Conservation (phyloP, 2,888 invertebrate species). For the Poecilobothrus nobilitatus region DNA sequence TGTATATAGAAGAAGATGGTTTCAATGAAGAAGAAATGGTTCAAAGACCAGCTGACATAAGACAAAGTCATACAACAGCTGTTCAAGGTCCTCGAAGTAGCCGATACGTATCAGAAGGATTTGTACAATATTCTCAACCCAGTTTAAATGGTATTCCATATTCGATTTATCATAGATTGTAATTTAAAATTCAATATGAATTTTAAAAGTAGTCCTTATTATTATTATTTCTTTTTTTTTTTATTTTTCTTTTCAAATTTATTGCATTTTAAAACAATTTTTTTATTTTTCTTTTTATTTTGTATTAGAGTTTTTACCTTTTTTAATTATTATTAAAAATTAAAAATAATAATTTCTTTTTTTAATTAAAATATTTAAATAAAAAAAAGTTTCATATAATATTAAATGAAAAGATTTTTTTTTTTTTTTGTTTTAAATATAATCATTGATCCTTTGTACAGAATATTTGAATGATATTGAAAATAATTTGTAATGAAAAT, state of each 20-base stretch:
- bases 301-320: too few relatives aligned
- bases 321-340: too few relatives aligned
- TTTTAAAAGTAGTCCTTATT: neutral
- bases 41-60: constrained; percentile 28
- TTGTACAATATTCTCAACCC: constrained; percentile 45
- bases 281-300: neutral
- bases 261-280: neutral
- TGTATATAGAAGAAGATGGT: constrained; percentile 45
- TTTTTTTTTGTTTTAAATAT: too few relatives aligned
- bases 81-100: constrained; percentile 27
- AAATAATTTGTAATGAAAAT: too few relatives aligned
- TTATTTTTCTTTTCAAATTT: neutral
- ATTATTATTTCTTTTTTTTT: neutral
- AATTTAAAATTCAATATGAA: constrained; percentile 20
- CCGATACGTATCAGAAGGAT: constrained; percentile 43
- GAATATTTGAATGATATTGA: too few relatives aligned
- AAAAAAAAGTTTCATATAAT: too few relatives aligned
- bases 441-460: too few relatives aligned
- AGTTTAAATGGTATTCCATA: constrained; percentile 45
- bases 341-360: too few relatives aligned
- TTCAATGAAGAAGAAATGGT: constrained; percentile 40
- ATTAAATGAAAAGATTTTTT: too few relatives aligned
- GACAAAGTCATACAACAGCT: constrained; percentile 31
- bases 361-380: too few relatives aligned
- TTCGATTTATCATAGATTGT: constrained; percentile 41